phyloP scores from a whole-genome alignment of 1,140 invertebrate genomes.

The Drosophila bifasciata region DNA sequence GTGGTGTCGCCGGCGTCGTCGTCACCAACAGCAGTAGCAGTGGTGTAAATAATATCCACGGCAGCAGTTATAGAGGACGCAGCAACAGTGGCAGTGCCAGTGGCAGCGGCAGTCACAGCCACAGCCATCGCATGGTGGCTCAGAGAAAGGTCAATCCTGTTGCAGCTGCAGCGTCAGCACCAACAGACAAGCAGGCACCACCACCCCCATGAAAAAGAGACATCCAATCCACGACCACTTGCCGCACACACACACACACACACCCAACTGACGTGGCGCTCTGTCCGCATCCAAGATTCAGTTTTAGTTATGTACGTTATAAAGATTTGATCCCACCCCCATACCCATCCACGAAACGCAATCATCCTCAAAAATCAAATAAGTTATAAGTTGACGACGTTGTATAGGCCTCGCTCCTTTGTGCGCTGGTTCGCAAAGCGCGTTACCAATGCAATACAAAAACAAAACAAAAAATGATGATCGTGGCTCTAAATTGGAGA shows the following conservation, averaged over 20 bases:
- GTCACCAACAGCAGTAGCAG: background rate
- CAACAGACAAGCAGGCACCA: conserved; percentile 22
- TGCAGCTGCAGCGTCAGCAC: background rate
- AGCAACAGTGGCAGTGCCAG: conserved; percentile 41
- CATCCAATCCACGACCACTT: conserved; percentile 9
- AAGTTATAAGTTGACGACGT: conserved; percentile 71
- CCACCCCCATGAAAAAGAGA: conserved; percentile 12
- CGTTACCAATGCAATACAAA: conserved; percentile 40
- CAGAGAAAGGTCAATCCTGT: conserved; percentile 23
- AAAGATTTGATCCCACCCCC: conserved; percentile 26
- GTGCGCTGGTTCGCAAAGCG: conserved; percentile 65
- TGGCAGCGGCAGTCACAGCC: conserved; percentile 32
- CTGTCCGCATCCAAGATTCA: conserved; percentile 52
- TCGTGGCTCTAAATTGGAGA: conserved; percentile 32
- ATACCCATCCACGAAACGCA: conserved; percentile 1
- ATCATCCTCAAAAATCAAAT: conserved; percentile 29
- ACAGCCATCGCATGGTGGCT: conserved; percentile 27
- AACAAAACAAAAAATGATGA: conserved; percentile 31
- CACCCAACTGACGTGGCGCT: conserved; percentile 48
- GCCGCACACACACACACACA: conserved; percentile 1
- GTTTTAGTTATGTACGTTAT: conserved; percentile 48
- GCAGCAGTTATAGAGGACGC: conserved; percentile 51
- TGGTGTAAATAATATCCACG: too few relatives aligned
- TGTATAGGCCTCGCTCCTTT: conserved; percentile 48
- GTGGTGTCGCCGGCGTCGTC: conserved; percentile 9